Evolutionary conservation across 2,888 invertebrate species (phyloP), one percentile per base, ranked within the genome.

Genomic region (Deilephila porcellus): DNA sequence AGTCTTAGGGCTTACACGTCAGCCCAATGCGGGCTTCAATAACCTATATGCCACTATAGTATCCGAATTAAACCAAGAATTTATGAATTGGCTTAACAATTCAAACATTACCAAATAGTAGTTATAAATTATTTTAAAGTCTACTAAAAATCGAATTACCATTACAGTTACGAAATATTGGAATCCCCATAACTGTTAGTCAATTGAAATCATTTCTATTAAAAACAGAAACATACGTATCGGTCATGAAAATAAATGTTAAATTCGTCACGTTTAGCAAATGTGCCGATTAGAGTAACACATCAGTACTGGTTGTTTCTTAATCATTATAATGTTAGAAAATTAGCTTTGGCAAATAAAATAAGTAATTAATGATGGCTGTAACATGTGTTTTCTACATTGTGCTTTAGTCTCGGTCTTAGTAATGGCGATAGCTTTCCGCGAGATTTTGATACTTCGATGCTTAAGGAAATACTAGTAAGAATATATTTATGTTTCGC

Each of bases 311-410:
- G 75, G 72, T 76, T 73, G 76, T 79, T 81, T 84, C 82, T 81
- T 83, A 82, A 80, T 79, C 76, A 74, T 82, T 75, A 77, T 81
- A 82, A 81, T 80, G 79, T 85, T 85, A 86, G 84, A 83, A n/a
- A n/a, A 84, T 88, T 86, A 79, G 87, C 83, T 79, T 84, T 86
- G 88, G 84, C 82, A 81, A 81, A 88, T 88, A 86, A 86, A 86
- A 86, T 81, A 81, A 84, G 78, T 67, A 71, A 76, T 76, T 72
- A 73, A 72, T 78, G 77, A 79, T 77, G 74, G 80, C 81, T 82
- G 75, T 37, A 74, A 71, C 60, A 29, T 32, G 45, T 71, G 71
- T 71, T 60, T 7, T 25, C 71, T 71, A 37, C 71, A 77, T 76
- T 76, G 78, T 79, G 70, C 74, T 82, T 85, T 79, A 73, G 84